phyloP scores from a whole-genome alignment of 1,140 invertebrate genomes.

The Monochamus saltuarius region DNA sequence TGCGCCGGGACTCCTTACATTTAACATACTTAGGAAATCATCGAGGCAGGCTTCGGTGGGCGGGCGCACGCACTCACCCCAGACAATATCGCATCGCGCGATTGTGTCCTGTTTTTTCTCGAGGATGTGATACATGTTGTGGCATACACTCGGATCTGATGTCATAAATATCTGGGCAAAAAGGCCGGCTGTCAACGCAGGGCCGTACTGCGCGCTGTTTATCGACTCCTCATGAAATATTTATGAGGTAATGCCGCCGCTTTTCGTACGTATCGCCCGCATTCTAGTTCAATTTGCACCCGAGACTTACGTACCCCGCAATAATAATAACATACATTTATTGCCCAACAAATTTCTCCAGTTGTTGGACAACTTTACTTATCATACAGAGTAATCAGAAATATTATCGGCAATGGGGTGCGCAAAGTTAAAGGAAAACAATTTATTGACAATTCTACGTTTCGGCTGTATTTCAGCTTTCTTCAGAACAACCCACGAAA shows the following conservation, averaged over 20 bases:
- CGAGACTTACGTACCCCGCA: too few relatives aligned
- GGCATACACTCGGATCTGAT: constrained; percentile 23
- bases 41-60: constrained; percentile 8
- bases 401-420: too few relatives aligned
- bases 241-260: constrained; percentile 11
- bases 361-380: too few relatives aligned
- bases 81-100: constrained; percentile 24
- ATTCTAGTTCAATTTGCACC: too few relatives aligned
- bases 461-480: too few relatives aligned
- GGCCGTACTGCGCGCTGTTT: constrained; percentile 20
- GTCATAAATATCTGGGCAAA: constrained; percentile 23
- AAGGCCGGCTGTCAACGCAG: constrained; percentile 22
- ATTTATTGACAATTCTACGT: too few relatives aligned
- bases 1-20: constrained; percentile 11
- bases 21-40: constrained; percentile 22
- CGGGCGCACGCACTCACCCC: constrained; percentile 13
- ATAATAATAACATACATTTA: too few relatives aligned
- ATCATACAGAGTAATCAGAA: too few relatives aligned
- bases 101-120: constrained; percentile 23
- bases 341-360: too few relatives aligned
- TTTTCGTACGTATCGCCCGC: not conserved
- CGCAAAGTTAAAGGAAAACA: too few relatives aligned
- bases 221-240: constrained; percentile 23
- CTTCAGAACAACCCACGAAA: too few relatives aligned
- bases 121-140: constrained; percentile 20